Percentiles rank a stretch among this genome's conserved stretches.
phyloP scores from a whole-genome alignment of 2,797 vertebrate species.

The Hylomyscus alleni region DNA sequence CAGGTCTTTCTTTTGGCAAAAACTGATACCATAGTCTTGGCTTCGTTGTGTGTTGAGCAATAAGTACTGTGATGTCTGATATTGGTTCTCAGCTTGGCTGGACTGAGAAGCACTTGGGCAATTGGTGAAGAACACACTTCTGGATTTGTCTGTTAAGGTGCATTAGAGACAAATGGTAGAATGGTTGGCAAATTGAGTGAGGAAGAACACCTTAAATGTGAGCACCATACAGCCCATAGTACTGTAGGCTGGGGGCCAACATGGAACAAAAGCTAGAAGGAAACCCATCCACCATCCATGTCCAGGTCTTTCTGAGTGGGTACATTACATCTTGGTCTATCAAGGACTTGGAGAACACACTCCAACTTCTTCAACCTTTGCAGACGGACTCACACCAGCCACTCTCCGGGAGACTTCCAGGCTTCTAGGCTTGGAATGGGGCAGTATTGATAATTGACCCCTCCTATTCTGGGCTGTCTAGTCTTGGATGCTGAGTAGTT shows the following conservation, averaged over 20 bases:
- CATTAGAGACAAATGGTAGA: neutral
- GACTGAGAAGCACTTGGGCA: neutral
- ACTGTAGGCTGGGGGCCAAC: neutral
- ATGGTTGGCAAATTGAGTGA: neutral
- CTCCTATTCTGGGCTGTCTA: neutral
- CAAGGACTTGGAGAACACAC: neutral
- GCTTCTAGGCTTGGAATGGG: neutral
- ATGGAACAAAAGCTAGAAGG: neutral
- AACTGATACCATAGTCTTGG: neutral
- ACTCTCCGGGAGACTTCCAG: neutral
- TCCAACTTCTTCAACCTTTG: neutral
- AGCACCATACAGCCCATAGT: too few species aligned
- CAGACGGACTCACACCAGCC: too few species aligned
- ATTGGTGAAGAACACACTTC: neutral
- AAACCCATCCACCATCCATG: fast-evolving
- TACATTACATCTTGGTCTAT: neutral
- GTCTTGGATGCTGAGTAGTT: neutral
- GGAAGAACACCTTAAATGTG: neutral
- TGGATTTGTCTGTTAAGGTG: neutral
- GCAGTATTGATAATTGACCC: neutral
- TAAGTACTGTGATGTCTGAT: neutral
- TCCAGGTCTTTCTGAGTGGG: too few species aligned
- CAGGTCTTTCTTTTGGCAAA: neutral
- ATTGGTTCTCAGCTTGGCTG: neutral
- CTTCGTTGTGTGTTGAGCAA: neutral